Evolutionary conservation across 2,888 invertebrate genomes (phyloP), one percentile per base, ranked within the genome.

Genomic region (Neria commutata): DNA sequence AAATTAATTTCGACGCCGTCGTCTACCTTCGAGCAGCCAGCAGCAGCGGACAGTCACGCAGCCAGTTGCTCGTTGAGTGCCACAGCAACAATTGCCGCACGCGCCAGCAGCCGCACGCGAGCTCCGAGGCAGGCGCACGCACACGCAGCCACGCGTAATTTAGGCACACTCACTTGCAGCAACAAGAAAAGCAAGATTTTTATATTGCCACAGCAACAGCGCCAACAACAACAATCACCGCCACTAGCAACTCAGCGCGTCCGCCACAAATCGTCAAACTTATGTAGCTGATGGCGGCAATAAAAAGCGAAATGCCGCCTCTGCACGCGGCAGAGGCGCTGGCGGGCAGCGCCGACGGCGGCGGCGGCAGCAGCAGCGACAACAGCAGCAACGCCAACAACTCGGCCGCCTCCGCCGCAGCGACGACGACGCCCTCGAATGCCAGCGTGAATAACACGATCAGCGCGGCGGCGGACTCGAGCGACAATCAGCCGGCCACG

Each of bases 401-500:
- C 34, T 56, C 58, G 61, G 65, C 62, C 56, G 65, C 72, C 51
- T 67, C 71, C 42, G 63, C 69, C 24, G 65, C 56, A 23, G 50
- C 54, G 37, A 37, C 46, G 23, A 49, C 26, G 25, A 52, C 33
- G 10, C 33, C 56, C 8, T 21, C 47, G 17, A 17, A 25, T 19
- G n/a, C n/a, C n/a, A n/a, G n/a, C n/a, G n/a, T n/a, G n/a, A 69
- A 71, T 56, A 84, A 83, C 42, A 85, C 88, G 52, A 85, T 88
- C 71, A 87, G 88, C 68, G 89, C 89, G 11, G 87, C 90, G 34
- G 90, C 91, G 56, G 91, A 91, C 79, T 90, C 90, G 57, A 90
- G 89, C 71, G 91, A 91, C 80, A 82, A 82, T 74, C 81, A 81
- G 61, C 79, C 82, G 70, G 82, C 78, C 62, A 82, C 78, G 63